Evolutionary conservation across 1,140 invertebrate genomes (phyloP), one percentile per base, ranked within the genome.

Genomic region (Tribolium madens): DNA sequence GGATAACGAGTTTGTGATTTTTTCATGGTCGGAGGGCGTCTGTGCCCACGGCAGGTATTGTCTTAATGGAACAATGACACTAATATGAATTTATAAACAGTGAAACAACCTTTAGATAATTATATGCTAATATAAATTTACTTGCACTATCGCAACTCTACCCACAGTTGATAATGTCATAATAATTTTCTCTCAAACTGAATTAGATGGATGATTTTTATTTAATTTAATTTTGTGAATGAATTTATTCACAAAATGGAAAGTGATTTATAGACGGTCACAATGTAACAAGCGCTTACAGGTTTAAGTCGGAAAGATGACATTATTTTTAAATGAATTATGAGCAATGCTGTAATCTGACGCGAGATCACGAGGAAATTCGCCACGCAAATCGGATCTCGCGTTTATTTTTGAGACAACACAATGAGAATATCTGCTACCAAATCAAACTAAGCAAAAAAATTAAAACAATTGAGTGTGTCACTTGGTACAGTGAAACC

Each of bases 81-180:
- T 77, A 74, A 70, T 77, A 74, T 77, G 76, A 77, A 77, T 77
- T 77, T 77, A 77, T 77, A 74, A 77, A 77, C 57, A 77, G 64
- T 36, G 76, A 77, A 77, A 77, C 71, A 77, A 46, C 68, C 75
- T 76, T 76, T 76, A 76, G 75, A 77, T 77, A 77, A 77, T 77
- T 77, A 74, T 69, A 77, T 77, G 76, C 14, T 72, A 77, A 77
- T 74, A 46, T 74, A 50, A 69, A 68, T 77, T 77, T 73, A 77
- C 50, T 73, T 74, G 72, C 60, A 74, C 71, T 77, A 64, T 77
- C 76, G n/a, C 13, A 21, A 26, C 3, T 9, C 17, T 64, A 10
- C 48, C 71, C 71, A 57, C 50, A n/a, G 14, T 14, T 26, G 52
- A 46, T 64, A 60, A 74, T 72, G 70, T 64, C 70, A 31, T 60